Percentiles rank a stretch among this genome's conserved stretches.
phyloP scores from a whole-genome alignment of 2,888 invertebrate species.

The Dione juno region DNA sequence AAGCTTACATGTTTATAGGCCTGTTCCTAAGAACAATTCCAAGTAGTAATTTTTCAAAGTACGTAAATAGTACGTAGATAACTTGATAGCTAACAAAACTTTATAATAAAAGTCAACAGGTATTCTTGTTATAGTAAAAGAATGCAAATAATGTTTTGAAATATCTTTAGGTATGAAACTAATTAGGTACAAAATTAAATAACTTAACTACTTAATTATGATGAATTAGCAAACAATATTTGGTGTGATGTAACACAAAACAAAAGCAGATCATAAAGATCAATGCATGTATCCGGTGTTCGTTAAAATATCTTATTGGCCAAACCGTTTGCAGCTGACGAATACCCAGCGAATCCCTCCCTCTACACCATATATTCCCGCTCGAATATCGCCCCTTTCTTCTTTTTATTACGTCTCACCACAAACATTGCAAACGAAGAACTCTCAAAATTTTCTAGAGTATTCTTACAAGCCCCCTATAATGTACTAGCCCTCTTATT shows the following conservation, averaged over 20 bases:
- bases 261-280: constrained; percentile 46
- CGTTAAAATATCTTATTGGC: constrained; percentile 50
- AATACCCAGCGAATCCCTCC: constrained; percentile 39
- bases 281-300: constrained; percentile 54
- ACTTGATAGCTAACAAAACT: background rate
- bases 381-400: constrained; percentile 46
- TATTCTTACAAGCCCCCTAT: constrained; percentile 45
- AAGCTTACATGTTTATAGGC: constrained; percentile 41
- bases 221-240: too few species aligned
- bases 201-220: too few species aligned
- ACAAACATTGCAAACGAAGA: constrained; percentile 47
- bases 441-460: constrained; percentile 44
- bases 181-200: too few species aligned
- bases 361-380: constrained; percentile 51
- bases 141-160: background rate
- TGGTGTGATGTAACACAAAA: constrained; percentile 1
- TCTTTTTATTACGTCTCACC: constrained; percentile 51
- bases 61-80: constrained; percentile 11
- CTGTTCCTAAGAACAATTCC: constrained; percentile 29
- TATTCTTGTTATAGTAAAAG: background rate
- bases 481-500: constrained; percentile 47
- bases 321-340: constrained; percentile 46
- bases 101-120: background rate
- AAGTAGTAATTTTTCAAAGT: constrained; percentile 19
- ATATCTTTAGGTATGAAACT: background rate